Evolutionary conservation across 2,888 invertebrate genomes (phyloP), one percentile per base, ranked within the genome.

Genomic region (Zootermopsis nevadensis): DNA sequence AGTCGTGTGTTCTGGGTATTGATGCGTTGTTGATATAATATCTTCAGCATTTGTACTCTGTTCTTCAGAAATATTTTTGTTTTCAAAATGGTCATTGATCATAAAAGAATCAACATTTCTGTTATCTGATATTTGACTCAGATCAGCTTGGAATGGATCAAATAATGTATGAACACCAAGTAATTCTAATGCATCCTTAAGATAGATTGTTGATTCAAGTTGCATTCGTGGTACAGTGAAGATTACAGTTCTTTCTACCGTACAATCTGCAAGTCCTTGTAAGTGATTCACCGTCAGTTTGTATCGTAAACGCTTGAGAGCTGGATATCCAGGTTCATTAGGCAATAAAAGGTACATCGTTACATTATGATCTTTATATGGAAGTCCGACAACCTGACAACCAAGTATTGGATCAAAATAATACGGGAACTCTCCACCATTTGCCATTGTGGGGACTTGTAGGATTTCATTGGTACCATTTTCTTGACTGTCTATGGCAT

Each of bases 341-440:
- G 95, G 95, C 86, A 94, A 90, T 10, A 95, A 87, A 2, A 93
- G 91, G 87, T 94, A 94, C 92, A 96, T 93, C 0, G 90, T 91
- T 6, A 87, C 86, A 86, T 91, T 89, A 80, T 91, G 91, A 83
- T 94, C 94, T 88, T 94, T 93, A 89, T 95, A 96, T 0, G 95
- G 95, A 7, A 95, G 89, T 0, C 93, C 94, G 84, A 95, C 86
- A 87, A 95, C 92, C 86, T 94, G 93, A 82, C 92, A 91, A 48
- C 91, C 92, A 87, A 93, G 87, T 85, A 87, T 86, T 24, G 86
- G 87, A 85, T 92, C 92, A 85, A 91, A 91, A 85, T 90, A 90
- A 87, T 92, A 94, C 0, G 93, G 93, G 85, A 93, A 93, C 1
- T 89, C 87, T 0, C 93, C 93, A 0, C 91, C 91, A 81, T 93